These are phyloP conservation scores for Dromococcyx pavoninus DNA, from an alignment of 2,797 vertebrate species.

Conservation along the genomic window DNA sequence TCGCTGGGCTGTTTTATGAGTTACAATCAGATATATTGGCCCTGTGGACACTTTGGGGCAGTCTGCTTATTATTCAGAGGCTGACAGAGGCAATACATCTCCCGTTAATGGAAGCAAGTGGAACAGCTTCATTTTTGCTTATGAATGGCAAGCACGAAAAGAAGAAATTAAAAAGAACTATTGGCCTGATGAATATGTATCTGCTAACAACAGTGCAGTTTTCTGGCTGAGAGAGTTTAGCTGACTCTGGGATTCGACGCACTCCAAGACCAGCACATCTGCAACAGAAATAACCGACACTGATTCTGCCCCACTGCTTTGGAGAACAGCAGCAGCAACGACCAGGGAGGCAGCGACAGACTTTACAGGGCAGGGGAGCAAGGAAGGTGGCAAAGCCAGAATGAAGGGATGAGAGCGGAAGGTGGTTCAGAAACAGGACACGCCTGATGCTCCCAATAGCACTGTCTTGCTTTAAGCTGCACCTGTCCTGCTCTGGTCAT, in stretches of 20 bases:
- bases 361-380: background rate
- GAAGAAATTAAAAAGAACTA: background rate
- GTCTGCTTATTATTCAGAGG: constrained; percentile 4
- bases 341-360: background rate
- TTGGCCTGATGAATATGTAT: constrained; percentile 45
- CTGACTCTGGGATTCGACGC: constrained; percentile 19
- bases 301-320: background rate
- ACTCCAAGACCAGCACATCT: constrained; percentile 7
- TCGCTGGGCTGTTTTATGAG: background rate
- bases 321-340: background rate
- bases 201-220: background rate
- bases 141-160: background rate
- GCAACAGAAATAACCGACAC: background rate
- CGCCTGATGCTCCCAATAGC: background rate
- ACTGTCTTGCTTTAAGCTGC: background rate
- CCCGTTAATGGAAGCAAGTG: background rate
- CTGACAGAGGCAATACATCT: constrained; percentile 29
- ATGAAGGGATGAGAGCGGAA: background rate
- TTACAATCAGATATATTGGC: background rate
- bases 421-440: accelerated
- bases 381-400: background rate
- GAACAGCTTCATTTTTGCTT: too few species aligned
- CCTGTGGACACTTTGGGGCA: background rate
- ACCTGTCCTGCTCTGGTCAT: background rate
- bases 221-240: constrained; percentile 11